Evolutionary conservation across 2,113 vertebrate genomes (phyloP).

Genomic region (Lagopus muta): DNA sequence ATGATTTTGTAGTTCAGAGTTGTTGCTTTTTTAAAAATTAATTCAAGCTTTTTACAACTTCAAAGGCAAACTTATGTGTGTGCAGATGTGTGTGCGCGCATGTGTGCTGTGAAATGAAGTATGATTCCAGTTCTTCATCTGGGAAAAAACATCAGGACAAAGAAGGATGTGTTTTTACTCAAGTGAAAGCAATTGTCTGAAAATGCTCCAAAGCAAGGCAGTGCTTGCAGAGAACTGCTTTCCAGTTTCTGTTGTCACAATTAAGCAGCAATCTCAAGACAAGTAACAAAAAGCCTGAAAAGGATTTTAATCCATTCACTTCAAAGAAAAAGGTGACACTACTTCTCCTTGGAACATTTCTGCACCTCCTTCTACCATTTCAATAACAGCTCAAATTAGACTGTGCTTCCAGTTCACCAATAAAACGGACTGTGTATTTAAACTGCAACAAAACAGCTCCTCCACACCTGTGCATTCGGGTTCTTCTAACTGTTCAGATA

Average conservation of each 20-base stretch:
- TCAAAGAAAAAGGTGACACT: not conserved
- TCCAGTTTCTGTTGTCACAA: not conserved
- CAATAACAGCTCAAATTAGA: not conserved
- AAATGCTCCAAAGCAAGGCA: not conserved
- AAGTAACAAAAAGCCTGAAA: not conserved
- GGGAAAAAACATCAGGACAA: not conserved
- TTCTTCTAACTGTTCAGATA: not conserved
- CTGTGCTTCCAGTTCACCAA: not conserved
- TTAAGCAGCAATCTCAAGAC: not conserved
- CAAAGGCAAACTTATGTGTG: not conserved
- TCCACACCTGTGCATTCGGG: no score
- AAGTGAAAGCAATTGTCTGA: not conserved
- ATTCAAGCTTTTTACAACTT: not conserved
- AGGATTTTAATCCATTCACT: not conserved
- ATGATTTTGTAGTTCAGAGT: not conserved
- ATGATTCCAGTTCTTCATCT: not conserved
- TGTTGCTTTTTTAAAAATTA: not conserved
- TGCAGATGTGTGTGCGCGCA: rapidly evolving
- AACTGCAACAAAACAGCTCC: not conserved
- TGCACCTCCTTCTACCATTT: not conserved
- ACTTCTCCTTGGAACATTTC: not conserved
- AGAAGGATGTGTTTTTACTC: not conserved
- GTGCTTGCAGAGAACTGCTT: not conserved
- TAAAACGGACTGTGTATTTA: not conserved
- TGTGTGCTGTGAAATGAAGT: not conserved